Percentiles rank a stretch among this genome's conserved stretches.
Conservation (phyloP, 1,140 invertebrate species). For the Pseudomyrmex flavicornis region DNA sequence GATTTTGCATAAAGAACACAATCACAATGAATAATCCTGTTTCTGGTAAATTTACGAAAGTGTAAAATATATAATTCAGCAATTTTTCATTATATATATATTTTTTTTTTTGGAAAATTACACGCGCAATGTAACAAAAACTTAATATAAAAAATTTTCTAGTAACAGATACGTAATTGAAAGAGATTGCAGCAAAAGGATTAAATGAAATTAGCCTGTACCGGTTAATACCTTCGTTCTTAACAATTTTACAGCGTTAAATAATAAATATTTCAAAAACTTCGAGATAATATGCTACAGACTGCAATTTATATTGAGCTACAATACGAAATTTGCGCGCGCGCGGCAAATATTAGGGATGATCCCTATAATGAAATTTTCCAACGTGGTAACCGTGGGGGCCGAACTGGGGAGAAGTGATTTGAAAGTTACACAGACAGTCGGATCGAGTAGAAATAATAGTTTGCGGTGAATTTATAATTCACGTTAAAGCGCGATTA, state of each 20-base stretch:
- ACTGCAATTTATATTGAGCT: not conserved
- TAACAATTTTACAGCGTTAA: not conserved
- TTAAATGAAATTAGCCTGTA: too few species aligned
- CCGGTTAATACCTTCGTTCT: too few species aligned
- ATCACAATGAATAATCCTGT: not conserved
- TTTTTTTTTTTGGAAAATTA: not conserved
- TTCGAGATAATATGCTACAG: not conserved
- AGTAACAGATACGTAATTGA: not conserved
- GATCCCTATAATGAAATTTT: conserved; percentile 39
- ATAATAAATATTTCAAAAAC: not conserved
- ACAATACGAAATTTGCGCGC: conserved; percentile 17
- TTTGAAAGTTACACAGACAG: conserved; percentile 59
- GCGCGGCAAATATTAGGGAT: not conserved
- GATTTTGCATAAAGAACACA: not conserved
- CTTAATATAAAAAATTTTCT: not conserved
- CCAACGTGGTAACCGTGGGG: conserved; percentile 27
- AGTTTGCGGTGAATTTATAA: conserved; percentile 60
- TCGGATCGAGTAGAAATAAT: conserved; percentile 54
- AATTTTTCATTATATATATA: not conserved
- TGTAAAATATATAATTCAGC: not conserved
- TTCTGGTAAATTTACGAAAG: not conserved
- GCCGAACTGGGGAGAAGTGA: not conserved
- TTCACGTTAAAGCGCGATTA: conserved; percentile 59
- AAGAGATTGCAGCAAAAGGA: too few species aligned
- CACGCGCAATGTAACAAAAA: not conserved